phyloP scores from a whole-genome alignment of 2,888 invertebrate species.

The Rhamnusium bicolor region DNA sequence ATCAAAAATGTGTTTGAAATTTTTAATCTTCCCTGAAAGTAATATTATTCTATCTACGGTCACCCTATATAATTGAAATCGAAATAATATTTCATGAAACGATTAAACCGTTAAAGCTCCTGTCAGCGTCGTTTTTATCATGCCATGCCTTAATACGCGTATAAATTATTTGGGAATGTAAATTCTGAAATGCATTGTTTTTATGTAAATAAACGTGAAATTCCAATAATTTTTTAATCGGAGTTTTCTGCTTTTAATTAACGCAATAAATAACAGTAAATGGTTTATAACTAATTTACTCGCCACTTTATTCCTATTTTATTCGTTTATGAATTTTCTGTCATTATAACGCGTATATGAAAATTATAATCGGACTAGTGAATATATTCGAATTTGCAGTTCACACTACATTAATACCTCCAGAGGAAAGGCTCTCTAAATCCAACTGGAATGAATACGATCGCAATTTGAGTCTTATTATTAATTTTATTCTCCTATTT shows the following conservation, averaged over 20 bases:
- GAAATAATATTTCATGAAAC: background rate
- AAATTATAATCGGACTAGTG: conserved; percentile 3
- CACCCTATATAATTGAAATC: background rate
- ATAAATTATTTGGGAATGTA: background rate
- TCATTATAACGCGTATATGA: background rate
- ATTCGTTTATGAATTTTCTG: background rate
- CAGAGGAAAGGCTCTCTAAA: background rate
- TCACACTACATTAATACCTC: conserved; percentile 18
- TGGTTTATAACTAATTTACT: background rate
- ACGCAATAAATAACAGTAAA: background rate
- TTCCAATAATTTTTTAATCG: background rate
- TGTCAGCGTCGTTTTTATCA: background rate
- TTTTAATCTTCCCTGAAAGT: too few relatives aligned
- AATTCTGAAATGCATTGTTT: background rate
- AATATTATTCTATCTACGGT: background rate
- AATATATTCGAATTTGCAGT: conserved; percentile 10
- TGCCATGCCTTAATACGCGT: background rate
- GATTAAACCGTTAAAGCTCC: background rate
- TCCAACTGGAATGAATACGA: too few relatives aligned
- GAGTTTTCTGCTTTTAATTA: background rate
- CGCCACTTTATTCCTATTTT: background rate
- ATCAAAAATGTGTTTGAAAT: too few relatives aligned
- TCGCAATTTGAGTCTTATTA: too few relatives aligned
- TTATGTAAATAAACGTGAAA: background rate
- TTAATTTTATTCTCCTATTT: too few relatives aligned